Evolutionary conservation across 2,888 invertebrate genomes (phyloP), one percentile per base, ranked within the genome.

Genomic region (Caenorhabditis sp.): DNA sequence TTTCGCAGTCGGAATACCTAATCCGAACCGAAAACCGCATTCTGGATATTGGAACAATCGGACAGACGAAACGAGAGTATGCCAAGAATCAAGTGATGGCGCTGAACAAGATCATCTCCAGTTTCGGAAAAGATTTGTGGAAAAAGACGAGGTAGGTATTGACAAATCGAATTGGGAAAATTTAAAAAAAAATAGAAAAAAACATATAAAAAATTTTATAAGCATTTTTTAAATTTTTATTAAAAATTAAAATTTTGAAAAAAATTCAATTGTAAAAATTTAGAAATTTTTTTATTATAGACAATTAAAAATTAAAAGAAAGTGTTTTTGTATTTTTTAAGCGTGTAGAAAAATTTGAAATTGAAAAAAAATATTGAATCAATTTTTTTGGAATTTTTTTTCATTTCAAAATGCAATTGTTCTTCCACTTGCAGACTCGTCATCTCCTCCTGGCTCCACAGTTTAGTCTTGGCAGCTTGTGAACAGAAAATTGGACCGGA

Each of bases 1-100:
- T 85, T 13, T 47, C 76, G 18, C 83, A 79, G 50, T 84, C 84
- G 24, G 80, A 79, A 8, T 85, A 84, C 69, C n/a, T 85, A 15
- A 32, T 67, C 26, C 32, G 51, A 40, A 64, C 28, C 4, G 58
- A 69, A 4, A 69, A 20, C n/a, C 18, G 44, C 4, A 60, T 61
- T 4, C 18, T 35, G 55, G 55, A 55, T 6, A 51, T 51, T 26
- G 51, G 51, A 28, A 11, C 56, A 0, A 68, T 72, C 20, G 80
- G 76, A 15, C 64, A 72, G 28, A 67, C 67, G 28, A 82, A 82
- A 26, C 22, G 82, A 20, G 82, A 82, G 8, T 82, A 72, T 22
- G 62, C 69, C 0, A 44, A 55, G n/a, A 55, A 71, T 9, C 82
- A 82, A 53, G 24, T 82, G 0, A 8, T 72, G 0, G 47, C 72